Percentiles rank a stretch among this genome's conserved stretches.
These are phyloP conservation scores for Orycteropus afer DNA, from an alignment of 2,113 vertebrate genomes.

Conservation along the genomic window DNA sequence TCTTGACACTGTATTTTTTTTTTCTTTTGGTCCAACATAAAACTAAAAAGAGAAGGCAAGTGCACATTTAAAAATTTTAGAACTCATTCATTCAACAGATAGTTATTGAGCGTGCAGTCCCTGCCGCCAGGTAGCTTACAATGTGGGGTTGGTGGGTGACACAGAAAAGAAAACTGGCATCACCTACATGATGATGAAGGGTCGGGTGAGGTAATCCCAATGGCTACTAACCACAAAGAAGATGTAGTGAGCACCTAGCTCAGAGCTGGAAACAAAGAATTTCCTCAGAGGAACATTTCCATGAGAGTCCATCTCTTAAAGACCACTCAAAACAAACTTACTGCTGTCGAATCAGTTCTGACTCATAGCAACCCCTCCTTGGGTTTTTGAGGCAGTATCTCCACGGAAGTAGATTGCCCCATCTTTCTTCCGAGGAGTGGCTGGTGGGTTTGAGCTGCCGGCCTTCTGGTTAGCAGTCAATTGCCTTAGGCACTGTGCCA, in stretches of 20 bases:
- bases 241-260: neutral
- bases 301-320: neutral
- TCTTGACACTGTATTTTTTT: neutral
- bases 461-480: too few species aligned
- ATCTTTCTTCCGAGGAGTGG: too few species aligned
- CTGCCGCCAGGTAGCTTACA: neutral
- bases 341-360: too few species aligned
- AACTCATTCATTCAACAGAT: neutral
- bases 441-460: too few species aligned
- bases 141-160: neutral
- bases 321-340: too few species aligned
- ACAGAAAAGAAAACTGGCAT: neutral
- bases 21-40: neutral
- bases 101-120: neutral
- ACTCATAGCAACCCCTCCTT: too few species aligned
- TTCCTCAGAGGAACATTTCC: neutral
- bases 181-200: neutral
- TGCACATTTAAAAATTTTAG: neutral
- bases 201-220: neutral
- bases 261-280: neutral
- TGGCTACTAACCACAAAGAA: neutral
- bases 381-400: too few species aligned
- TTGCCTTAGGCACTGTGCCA: too few species aligned
- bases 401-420: too few species aligned
- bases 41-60: neutral